Evolutionary conservation across 2,888 invertebrate genomes (phyloP).

Genomic region (Cremastinae sp.): DNA sequence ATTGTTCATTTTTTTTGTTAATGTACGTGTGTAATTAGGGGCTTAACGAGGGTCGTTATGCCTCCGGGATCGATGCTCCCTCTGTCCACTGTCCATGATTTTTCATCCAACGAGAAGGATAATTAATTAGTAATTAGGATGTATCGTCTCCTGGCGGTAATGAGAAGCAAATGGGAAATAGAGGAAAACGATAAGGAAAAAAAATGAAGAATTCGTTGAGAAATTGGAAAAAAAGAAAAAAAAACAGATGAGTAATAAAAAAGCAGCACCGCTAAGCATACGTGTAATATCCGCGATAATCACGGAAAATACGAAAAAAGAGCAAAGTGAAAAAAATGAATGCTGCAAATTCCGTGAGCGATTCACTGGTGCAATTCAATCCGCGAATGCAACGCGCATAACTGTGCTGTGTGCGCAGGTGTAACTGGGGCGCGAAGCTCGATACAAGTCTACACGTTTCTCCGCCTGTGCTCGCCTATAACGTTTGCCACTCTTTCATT

Average conservation of each 20-base stretch:
- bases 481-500: conserved; percentile 1
- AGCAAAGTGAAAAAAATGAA: conserved; percentile 26
- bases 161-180: not conserved
- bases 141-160: not conserved
- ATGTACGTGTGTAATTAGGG: conserved; percentile 23
- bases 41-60: conserved; percentile 27
- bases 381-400: conserved; percentile 54
- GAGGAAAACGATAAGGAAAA: not conserved
- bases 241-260: not conserved
- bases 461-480: conserved; percentile 12
- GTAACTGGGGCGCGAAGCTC: conserved; percentile 74
- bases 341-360: conserved; percentile 51
- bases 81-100: not conserved
- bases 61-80: no score
- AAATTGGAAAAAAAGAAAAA: not conserved
- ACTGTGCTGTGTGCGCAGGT: conserved; percentile 63
- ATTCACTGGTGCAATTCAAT: conserved; percentile 51
- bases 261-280: no score
- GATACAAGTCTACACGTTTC: conserved; percentile 45
- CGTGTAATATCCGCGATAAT: no score
- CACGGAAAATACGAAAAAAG: not conserved
- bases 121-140: conserved; percentile 37
- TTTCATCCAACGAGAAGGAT: conserved; percentile 9
- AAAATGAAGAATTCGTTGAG: not conserved
- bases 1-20: not conserved